Evolutionary conservation across 2,113 vertebrate species (phyloP).

Genomic region (Apteryx owenii): DNA sequence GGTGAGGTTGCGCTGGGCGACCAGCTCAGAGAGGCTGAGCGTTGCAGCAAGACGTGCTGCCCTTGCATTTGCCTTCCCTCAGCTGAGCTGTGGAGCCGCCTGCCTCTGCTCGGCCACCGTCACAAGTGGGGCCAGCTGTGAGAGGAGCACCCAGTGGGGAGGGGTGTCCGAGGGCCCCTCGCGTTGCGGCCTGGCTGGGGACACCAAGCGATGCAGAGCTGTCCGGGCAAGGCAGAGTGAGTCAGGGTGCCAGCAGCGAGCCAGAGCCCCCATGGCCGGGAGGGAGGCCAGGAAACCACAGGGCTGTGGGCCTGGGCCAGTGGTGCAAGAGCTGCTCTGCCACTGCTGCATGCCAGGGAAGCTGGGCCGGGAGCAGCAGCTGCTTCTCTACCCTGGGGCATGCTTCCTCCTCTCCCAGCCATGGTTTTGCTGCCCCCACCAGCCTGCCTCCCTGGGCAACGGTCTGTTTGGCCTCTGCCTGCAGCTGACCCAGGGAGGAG

Average conservation of each 20-base stretch:
- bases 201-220: too few relatives aligned
- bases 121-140: not conserved
- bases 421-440: not conserved
- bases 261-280: not conserved
- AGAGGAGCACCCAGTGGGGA: not conserved
- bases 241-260: not conserved
- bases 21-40: not conserved
- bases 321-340: too few relatives aligned
- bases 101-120: too few relatives aligned
- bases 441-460: not conserved
- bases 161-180: not conserved
- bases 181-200: not conserved
- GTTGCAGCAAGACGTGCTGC: fast-evolving
- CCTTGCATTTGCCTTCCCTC: fast-evolving
- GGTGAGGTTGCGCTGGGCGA: fast-evolving
- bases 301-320: not conserved
- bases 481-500: not conserved
- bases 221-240: not conserved
- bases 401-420: not conserved
- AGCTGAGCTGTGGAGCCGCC: not conserved
- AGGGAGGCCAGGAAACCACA: not conserved
- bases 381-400: constrained; percentile 8
- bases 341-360: not conserved
- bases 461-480: not conserved
- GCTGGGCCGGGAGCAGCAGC: constrained; percentile 33